A percentile compares a stretch with the other conserved stretches of the same genome.
Evolutionary conservation across 2,113 vertebrate genomes (phyloP).

Genomic region (Phalacrocorax aristotelis): DNA sequence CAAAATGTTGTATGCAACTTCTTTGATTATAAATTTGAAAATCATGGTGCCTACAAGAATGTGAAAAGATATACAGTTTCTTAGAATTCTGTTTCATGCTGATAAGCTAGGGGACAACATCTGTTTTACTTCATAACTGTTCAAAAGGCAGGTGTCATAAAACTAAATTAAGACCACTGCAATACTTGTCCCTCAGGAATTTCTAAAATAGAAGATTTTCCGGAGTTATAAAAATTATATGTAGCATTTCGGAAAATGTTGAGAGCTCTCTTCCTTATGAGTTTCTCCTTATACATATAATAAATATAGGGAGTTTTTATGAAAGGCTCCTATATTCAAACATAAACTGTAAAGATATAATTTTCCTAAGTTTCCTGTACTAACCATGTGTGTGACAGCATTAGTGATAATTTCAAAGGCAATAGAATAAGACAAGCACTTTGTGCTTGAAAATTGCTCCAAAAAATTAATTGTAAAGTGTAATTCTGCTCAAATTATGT

Average conservation of each 20-base stretch:
- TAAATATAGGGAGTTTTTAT: neutral
- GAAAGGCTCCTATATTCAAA: slow-evolving; percentile 19
- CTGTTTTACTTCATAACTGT: slow-evolving; percentile 56
- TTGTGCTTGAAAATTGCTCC: neutral
- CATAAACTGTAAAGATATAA: neutral
- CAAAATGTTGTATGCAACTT: neutral
- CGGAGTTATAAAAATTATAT: slow-evolving; percentile 36
- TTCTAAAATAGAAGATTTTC: slow-evolving; percentile 52
- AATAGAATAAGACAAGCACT: neutral
- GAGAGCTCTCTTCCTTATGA: neutral
- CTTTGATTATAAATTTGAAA: neutral
- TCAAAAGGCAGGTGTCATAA: slow-evolving; percentile 22
- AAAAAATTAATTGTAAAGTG: neutral
- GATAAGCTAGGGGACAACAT: neutral
- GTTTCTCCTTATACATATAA: neutral
- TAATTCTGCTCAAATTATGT: neutral
- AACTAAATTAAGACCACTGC: neutral
- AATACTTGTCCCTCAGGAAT: slow-evolving; percentile 13
- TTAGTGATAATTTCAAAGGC: neutral
- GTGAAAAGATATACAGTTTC: neutral
- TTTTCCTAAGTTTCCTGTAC: neutral
- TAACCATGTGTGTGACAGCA: neutral
- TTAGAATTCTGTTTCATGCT: neutral
- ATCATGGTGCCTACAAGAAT: neutral
- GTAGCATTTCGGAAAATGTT: slow-evolving; percentile 40